Evolutionary conservation across 2,797 vertebrate genomes (phyloP).

Genomic region (Coccyzus lansbergi): DNA sequence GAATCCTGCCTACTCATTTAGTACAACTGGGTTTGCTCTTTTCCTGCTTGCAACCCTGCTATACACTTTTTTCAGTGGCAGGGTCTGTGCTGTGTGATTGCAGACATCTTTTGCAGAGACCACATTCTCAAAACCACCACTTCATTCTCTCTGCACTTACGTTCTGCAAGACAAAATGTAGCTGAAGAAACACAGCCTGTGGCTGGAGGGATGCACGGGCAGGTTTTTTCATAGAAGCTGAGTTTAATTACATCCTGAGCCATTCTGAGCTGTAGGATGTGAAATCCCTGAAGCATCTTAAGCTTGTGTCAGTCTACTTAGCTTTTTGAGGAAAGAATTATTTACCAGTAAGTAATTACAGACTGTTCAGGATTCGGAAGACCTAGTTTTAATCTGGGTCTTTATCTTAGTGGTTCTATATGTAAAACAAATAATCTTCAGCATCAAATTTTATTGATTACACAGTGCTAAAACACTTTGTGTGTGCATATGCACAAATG

Average conservation of each 20-base stretch:
- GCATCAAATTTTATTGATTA: not conserved
- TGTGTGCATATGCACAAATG: not conserved
- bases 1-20: not conserved
- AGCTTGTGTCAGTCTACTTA: not conserved
- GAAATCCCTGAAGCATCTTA: not conserved
- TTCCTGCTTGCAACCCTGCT: not conserved
- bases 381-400: not conserved
- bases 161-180: not conserved
- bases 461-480: not conserved
- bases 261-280: not conserved
- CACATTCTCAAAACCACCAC: not conserved
- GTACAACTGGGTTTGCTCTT: not conserved
- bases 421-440: not conserved
- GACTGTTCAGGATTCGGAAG: not conserved
- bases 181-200: not conserved
- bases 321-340: not conserved
- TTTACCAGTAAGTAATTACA: not conserved
- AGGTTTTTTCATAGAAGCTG: not conserved
- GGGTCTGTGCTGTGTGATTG: not conserved
- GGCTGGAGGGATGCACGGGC: not conserved
- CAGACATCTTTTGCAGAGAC: not conserved
- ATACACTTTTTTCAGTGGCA: accelerated
- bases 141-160: not conserved
- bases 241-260: not conserved
- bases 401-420: not conserved